Evolutionary conservation across 2,888 invertebrate genomes (phyloP), one percentile per base, ranked within the genome.

Genomic region (Prosapia bicincta): DNA sequence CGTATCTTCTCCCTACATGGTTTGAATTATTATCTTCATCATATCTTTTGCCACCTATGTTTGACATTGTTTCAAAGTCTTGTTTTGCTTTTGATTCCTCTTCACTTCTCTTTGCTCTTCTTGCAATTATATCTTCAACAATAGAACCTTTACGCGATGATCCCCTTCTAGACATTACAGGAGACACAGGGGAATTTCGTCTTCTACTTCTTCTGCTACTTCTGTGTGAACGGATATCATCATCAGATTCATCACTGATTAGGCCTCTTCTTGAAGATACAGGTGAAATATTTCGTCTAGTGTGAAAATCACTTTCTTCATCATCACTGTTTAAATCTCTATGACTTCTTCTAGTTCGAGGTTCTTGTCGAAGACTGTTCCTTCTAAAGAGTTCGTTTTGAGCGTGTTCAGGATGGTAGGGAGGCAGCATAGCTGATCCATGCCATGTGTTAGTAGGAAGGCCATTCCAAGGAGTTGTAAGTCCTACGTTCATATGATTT

Each of bases 381-480:
- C 78, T 75, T 25, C 79, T 38, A 15, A 68, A 24, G 65, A 71
- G 24, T 68, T 77, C 76, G 5, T 81, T 75, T 82, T 82, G 3
- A 80, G 72, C 5, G 79, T 69, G 65, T 72, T 78, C 26, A 77
- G 77, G 1, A 82, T 83, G 3, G 83, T 82, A 32, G 0, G 77
- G 78, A 15, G 78, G 79, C 20, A 79, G 32, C 68, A 78, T 77
- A 15, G 75, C 72, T 25, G 78, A 79, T 3, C 79, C 78, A 66
- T 80, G 80, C 80, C 80, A 79, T 10, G 67, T 83, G 81, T 83
- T 85, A 85, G 80, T 82, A 84, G 79, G 82, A 84, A 81, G 82
- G 83, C 76, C 70, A 66, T 77, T 43, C 75, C 76, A 69, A 10
- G 78, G 78, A 2, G 69, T 65, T 38, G 76, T 65, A 1, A 26